A percentile compares a stretch with the other conserved stretches of the same genome.
These are phyloP conservation scores for Netelia fuscicornis DNA, from an alignment of 2,888 invertebrate genomes.

Conservation along the genomic window DNA sequence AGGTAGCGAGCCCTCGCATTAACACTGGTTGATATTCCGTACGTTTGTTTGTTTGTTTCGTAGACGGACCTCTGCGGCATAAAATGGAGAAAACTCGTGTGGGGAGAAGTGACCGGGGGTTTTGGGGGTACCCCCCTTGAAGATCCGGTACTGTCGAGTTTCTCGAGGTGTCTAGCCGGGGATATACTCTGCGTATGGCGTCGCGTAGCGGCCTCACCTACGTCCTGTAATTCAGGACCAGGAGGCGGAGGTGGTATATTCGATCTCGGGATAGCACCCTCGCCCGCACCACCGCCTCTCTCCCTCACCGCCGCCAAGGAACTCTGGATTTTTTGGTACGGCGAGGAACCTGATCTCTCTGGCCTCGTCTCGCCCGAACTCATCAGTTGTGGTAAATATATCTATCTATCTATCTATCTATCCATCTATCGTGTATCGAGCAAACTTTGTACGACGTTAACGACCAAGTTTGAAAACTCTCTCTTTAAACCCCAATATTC, in stretches of 20 bases:
- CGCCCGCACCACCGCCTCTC: slow-evolving; percentile 90
- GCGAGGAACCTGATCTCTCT: slow-evolving; percentile 96
- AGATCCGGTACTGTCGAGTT: slow-evolving; percentile 96
- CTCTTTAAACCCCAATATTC: no score
- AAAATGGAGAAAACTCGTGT: slow-evolving; percentile 98
- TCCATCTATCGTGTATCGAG: no score
- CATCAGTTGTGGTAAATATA: slow-evolving; percentile 91
- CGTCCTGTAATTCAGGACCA: slow-evolving; percentile 75
- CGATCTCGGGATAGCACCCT: slow-evolving; percentile 86
- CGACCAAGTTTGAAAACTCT: no score
- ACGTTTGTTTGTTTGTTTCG: slow-evolving; percentile 52
- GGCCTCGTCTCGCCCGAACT: slow-evolving; percentile 94
- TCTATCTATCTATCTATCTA: not conserved
- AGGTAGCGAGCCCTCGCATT: not conserved
- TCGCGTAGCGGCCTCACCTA: slow-evolving; percentile 89
- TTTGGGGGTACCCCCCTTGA: slow-evolving; percentile 89
- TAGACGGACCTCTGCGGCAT: slow-evolving; percentile 99
- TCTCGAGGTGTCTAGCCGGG: slow-evolving; percentile 95
- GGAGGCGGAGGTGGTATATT: slow-evolving; percentile 85
- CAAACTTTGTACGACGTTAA: no score
- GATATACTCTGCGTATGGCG: slow-evolving; percentile 99
- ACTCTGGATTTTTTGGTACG: slow-evolving; percentile 99
- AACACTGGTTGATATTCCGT: not conserved
- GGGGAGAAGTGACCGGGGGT: slow-evolving; percentile 89
- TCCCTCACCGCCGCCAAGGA: slow-evolving; percentile 96